Base-by-base conservation (phyloP, 1,140 invertebrate species). In the Drosophila burlai region DNA sequence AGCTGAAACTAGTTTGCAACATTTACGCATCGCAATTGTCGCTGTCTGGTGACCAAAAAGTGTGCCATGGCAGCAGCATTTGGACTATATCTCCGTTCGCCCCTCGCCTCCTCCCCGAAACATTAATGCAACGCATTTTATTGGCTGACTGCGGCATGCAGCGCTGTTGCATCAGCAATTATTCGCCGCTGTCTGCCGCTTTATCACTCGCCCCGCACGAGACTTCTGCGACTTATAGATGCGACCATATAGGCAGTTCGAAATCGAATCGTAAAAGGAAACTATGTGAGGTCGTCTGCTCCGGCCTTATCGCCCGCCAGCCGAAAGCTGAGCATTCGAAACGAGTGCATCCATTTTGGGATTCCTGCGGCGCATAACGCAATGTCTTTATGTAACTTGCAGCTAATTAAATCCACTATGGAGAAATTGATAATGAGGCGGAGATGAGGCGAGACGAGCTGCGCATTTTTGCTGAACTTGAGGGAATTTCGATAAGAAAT, bases 121-220 rank as follows among this genome's bases (percentile, higher is more conserved):
- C 79, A 62, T 58, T 49, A 66, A 68, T 84, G 84, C 81, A 89
- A 89, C 84, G 84, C 84, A 87, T 81, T 81, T 81, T 63, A 84
- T 80, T 73, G 60, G 83, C 73, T 84, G 84, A 87, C 81, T 87
- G 84, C 57, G 54, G 78, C 84, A 89, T 89, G 84, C 84, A 60
- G 76, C 85, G 66, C 76, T 81, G 84, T 87, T 87, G 84, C 84
- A 87, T 87, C 84, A 87, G 84, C 84, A 89, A 89, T 84, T 54
- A 64, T 63, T 69, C 36, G 74, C 55, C 18, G 45, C 49, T 77
- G 55, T 76, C 72, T 54, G 72, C 58, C 46, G 45, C 26, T 50
- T 87, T 87, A 87, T 87, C 83, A 87, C 61, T 55, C 69, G 69
- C 58, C 54, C 76, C 84, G 84, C 84, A 87, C 84, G 84, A 84